Evolutionary conservation across 1,140 invertebrate species (phyloP).

Genomic region (Dendroctonus ponderosae): DNA sequence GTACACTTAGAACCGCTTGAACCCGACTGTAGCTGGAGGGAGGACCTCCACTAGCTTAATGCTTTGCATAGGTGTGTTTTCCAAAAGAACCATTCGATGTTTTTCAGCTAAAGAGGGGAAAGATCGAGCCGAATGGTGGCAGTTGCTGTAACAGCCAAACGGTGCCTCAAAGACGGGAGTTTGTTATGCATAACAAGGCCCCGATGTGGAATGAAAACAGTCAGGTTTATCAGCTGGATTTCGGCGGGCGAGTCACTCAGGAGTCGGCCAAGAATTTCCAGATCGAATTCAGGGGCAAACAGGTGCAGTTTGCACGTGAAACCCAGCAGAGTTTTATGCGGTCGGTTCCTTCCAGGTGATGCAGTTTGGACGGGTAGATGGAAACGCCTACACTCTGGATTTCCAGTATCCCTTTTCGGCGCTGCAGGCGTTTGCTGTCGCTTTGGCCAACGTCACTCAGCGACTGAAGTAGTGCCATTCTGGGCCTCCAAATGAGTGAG

Average conservation of each 20-base stretch:
- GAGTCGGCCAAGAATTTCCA: conserved; percentile 99
- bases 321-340: conserved; percentile 6
- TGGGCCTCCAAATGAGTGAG: too few relatives aligned
- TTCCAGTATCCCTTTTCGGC: conserved; percentile 99
- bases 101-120: conserved; percentile 63
- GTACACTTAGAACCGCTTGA: conserved; percentile 53
- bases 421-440: conserved; percentile 96
- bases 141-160: conserved; percentile 51
- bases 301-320: conserved; percentile 60
- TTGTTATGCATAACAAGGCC: conserved; percentile 98
- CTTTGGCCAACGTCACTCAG: conserved; percentile 97
- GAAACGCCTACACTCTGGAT: conserved; percentile 97
- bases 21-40: background rate
- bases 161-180: conserved; percentile 66
- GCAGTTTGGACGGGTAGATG: conserved; percentile 98
- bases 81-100: conserved; percentile 5
- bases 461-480: conserved; percentile 76
- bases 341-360: conserved; percentile 75
- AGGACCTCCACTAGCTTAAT: background rate
- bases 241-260: conserved; percentile 98
- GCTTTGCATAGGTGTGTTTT: background rate
- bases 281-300: conserved; percentile 95
- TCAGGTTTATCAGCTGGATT: conserved; percentile 98
- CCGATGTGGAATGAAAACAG: conserved; percentile 99
- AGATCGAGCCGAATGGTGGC: conserved; percentile 59